Evolutionary conservation across 2,888 invertebrate genomes (phyloP).

Genomic region (Lycia hirtaria): DNA sequence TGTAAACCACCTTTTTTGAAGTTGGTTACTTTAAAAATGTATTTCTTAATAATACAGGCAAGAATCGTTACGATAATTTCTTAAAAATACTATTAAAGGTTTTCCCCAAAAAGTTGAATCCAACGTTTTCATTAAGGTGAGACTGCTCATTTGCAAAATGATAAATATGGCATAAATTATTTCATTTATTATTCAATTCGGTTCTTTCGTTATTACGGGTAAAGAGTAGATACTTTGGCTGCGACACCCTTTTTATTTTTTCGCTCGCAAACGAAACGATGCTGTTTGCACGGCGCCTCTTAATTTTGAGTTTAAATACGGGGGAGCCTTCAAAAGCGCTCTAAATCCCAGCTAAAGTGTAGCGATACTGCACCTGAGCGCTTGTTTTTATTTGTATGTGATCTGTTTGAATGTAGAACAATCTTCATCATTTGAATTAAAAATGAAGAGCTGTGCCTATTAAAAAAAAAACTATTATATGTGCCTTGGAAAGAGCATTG

Average conservation of each 20-base stretch:
- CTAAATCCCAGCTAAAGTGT: conserved; percentile 59
- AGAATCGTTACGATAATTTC: background rate
- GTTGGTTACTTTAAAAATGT: background rate
- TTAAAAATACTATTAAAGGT: background rate
- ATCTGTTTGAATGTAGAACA: background rate
- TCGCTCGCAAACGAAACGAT: conserved; percentile 67
- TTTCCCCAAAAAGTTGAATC: conserved; percentile 59
- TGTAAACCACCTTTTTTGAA: no score
- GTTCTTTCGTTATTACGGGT: conserved; percentile 79
- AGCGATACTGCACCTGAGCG: conserved; percentile 61
- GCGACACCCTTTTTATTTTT: conserved; percentile 78
- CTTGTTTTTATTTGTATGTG: conserved; percentile 16
- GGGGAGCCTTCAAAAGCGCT: conserved; percentile 75
- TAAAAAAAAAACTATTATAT: no score
- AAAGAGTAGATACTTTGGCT: conserved; percentile 72
- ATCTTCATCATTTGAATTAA: background rate
- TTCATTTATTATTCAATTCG: conserved; percentile 86
- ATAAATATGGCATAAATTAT: conserved; percentile 87
- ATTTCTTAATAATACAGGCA: background rate
- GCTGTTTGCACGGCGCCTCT: conserved; percentile 79
- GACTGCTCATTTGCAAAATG: conserved; percentile 84
- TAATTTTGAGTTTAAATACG: conserved; percentile 81
- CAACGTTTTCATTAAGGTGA: conserved; percentile 83
- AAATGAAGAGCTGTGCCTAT: no score
- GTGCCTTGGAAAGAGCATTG: no score